These are phyloP conservation scores for Diploptera punctata DNA, from an alignment of 2,888 invertebrate genomes.

Conservation along the genomic window DNA sequence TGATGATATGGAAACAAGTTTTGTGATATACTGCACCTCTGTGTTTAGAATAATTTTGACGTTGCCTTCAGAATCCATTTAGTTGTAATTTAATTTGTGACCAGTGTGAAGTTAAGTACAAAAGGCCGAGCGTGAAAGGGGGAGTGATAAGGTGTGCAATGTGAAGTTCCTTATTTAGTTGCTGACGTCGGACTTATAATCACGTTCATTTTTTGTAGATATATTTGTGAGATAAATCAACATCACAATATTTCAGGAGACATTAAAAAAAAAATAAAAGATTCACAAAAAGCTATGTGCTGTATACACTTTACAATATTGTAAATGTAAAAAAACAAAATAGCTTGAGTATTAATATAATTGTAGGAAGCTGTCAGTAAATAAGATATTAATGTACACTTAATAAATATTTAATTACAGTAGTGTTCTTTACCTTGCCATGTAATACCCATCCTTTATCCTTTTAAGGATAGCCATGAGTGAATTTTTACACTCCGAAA, in stretches of 20 bases:
- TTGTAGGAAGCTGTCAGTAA: slow-evolving; percentile 12
- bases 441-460: too few species aligned
- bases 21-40: background rate
- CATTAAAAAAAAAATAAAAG: background rate
- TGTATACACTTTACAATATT: slow-evolving; percentile 23
- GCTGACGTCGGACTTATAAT: background rate
- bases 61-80: background rate
- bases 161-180: slow-evolving; percentile 25
- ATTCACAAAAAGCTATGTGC: slow-evolving; percentile 13
- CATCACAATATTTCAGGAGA: slow-evolving; percentile 15
- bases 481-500: too few species aligned
- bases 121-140: background rate
- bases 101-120: background rate
- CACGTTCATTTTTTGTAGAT: slow-evolving; percentile 18
- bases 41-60: background rate
- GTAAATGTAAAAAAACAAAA: slow-evolving; percentile 26
- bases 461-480: too few species aligned
- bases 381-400: slow-evolving; percentile 25
- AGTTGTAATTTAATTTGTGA: too few species aligned
- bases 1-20: background rate
- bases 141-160: slow-evolving; percentile 25
- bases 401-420: slow-evolving; percentile 32
- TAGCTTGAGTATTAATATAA: slow-evolving; percentile 30
- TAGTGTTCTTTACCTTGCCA: too few species aligned
- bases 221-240: background rate